These are phyloP conservation scores for Erebia aethiops DNA, from an alignment of 2,888 invertebrate species.

Conservation along the genomic window DNA sequence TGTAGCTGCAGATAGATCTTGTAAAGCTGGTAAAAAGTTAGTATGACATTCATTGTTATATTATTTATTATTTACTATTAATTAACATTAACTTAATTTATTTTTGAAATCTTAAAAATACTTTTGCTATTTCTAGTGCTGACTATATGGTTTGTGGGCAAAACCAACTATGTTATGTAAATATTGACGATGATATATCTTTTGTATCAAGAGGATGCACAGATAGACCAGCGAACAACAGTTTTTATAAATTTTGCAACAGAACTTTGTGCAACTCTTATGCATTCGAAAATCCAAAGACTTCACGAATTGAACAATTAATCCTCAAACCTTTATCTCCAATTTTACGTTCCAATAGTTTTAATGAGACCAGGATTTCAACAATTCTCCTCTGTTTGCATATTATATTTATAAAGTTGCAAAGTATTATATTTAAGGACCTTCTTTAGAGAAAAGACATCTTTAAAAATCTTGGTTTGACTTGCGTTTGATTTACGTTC, in stretches of 20 bases:
- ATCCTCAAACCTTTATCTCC: neutral
- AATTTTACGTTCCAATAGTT: neutral
- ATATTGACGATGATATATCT: conserved; percentile 53
- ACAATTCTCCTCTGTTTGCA: neutral
- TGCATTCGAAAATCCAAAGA: conserved; percentile 17
- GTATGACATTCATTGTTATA: conserved; percentile 34
- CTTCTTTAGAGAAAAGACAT: neutral
- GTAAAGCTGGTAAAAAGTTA: conserved; percentile 58
- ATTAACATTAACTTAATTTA: neutral
- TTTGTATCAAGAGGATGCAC: conserved; percentile 63
- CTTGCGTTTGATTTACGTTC: neutral
- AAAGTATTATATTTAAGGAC: neutral
- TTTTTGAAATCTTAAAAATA: neutral
- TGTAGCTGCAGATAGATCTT: conserved; percentile 50
- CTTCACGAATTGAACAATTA: neutral
- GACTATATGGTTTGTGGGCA: conserved; percentile 56
- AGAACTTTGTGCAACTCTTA: conserved; percentile 52
- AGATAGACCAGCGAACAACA: conserved; percentile 55
- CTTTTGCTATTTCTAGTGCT: conserved; percentile 52
- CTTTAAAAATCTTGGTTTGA: neutral
- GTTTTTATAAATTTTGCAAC: conserved; percentile 58
- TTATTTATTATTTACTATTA: neutral
- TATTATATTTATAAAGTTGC: neutral
- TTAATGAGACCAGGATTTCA: conserved; percentile 2
- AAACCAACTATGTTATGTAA: conserved; percentile 61